These are phyloP conservation scores for Porites evermanni DNA, from an alignment of 92 coral and sea anemone species.

Conservation along the genomic window DNA sequence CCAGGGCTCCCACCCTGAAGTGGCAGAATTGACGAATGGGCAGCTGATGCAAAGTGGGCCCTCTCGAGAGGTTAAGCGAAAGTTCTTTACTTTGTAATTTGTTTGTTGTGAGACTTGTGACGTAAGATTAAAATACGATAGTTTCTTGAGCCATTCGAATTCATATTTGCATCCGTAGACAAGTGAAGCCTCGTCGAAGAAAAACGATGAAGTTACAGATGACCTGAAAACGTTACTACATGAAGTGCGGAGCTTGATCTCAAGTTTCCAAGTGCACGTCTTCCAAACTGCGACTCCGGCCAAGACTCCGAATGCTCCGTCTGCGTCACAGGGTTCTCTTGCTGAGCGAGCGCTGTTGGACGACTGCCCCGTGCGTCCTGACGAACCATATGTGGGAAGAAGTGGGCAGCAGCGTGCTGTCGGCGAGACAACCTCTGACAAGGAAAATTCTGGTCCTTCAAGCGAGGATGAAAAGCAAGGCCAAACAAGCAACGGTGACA, in stretches of 20 bases:
- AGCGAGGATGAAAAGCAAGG: too few relatives aligned
- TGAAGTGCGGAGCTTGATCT: constrained; percentile 79
- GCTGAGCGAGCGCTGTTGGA: constrained; percentile 18
- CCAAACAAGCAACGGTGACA: too few relatives aligned
- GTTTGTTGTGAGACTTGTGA: too few relatives aligned
- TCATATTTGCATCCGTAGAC: constrained; percentile 5
- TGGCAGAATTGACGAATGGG: constrained; percentile 23
- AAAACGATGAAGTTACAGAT: constrained; percentile 58
- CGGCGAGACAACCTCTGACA: not conserved
- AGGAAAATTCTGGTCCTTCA: not conserved
- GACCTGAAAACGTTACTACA: constrained; percentile 74
- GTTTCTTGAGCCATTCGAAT: not conserved
- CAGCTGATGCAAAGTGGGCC: constrained; percentile 4
- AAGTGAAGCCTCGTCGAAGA: constrained; percentile 19
- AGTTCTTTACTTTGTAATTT: too few relatives aligned
- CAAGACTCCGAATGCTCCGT: constrained; percentile 39
- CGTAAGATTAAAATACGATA: too few relatives aligned
- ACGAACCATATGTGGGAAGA: not conserved
- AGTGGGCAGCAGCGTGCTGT: not conserved
- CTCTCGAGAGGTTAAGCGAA: constrained; percentile 19
- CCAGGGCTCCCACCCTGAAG: constrained; percentile 23
- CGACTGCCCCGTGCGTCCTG: constrained; percentile 15
- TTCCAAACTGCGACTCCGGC: constrained; percentile 58
- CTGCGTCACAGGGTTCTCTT: constrained; percentile 20
- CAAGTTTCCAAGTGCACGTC: constrained; percentile 75